Conservation (phyloP, 2,888 invertebrate genomes). For the Erebia aethiops region DNA sequence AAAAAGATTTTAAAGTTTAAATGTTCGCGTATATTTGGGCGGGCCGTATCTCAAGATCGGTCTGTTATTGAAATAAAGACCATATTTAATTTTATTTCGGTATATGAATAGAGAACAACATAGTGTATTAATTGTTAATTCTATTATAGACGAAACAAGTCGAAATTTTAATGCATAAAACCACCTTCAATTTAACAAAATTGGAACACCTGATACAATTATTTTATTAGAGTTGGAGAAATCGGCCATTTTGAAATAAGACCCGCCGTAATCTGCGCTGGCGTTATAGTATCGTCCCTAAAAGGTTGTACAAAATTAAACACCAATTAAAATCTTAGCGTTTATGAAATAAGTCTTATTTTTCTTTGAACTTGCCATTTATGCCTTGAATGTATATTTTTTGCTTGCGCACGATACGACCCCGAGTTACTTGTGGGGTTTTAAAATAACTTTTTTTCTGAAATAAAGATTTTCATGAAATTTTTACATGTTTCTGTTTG, state of each 20-base stretch:
- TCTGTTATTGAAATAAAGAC: too few species aligned
- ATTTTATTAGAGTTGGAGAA: not conserved
- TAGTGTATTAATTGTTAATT: too few species aligned
- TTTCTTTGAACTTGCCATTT: conserved; percentile 21
- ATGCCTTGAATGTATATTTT: conserved; percentile 20
- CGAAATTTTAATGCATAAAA: too few species aligned
- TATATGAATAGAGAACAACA: too few species aligned
- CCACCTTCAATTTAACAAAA: too few species aligned
- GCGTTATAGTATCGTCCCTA: conserved; percentile 14
- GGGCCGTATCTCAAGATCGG: not conserved
- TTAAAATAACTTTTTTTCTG: conserved; percentile 16
- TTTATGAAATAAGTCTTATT: conserved; percentile 20
- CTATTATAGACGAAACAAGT: too few species aligned
- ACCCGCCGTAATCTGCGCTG: not conserved
- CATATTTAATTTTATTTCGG: too few species aligned
- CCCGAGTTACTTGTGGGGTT: conserved; percentile 5
- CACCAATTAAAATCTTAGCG: conserved; percentile 23
- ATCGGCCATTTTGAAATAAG: not conserved
- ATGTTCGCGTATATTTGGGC: not conserved
- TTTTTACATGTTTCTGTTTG: not conserved
- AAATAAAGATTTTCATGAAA: conserved; percentile 15
- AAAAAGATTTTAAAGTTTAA: not conserved
- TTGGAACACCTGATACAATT: too few species aligned
- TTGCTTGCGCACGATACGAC: conserved; percentile 15
- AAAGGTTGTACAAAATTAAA: conserved; percentile 32